Base-by-base conservation (phyloP, 2,888 invertebrate genomes). In the Tachystola acroxantha region DNA sequence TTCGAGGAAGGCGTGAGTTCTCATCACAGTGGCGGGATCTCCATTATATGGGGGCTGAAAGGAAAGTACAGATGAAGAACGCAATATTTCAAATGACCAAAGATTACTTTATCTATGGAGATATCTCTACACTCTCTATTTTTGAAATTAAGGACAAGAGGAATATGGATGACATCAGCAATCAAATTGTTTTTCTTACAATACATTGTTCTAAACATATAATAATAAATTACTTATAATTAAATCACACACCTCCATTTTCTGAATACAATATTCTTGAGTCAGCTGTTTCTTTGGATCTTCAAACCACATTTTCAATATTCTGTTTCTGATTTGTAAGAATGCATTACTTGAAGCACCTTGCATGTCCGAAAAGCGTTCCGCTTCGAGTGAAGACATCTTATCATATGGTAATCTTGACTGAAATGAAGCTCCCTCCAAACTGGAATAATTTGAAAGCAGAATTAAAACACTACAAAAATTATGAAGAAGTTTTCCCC, bases 351-450 rank as follows among this genome's bases (percentile, higher is more conserved):
- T 91, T 1, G 95, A 93, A 9, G 94, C 92, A 43, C 93, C 92
- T 35, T 95, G 92, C 12, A 98, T 91, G 66, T 98, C 98, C 2
- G 96, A 94, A 74, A 99, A 98, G 66, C 95, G 95, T 33, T 95
- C 94, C 0, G 96, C 96, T 88, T 99, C 98, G 22, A 94, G 91
- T 0, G 96, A 94, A 5, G 97, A 97, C 91, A 98, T 91, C 75
- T 97, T 97, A 68, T 97, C 97, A 74, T 94, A 95, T 0, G 98
- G 97, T 65, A 99, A 87, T 26, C 98, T 91, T 49, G 97, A 97
- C 73, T 98, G 96, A 71, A 96, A 96, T 0, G 96, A 96, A 29
- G 96, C 96, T 25, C 97, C 97, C 84, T 98, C 97, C 46, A 97
- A 87, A 19, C 94, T 92, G 59, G 22, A 66, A 65, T 2, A 10